A percentile compares a stretch with the other conserved stretches of the same genome.
Evolutionary conservation across 2,888 invertebrate genomes (phyloP).

Genomic region (Pristionchus exspectatus): DNA sequence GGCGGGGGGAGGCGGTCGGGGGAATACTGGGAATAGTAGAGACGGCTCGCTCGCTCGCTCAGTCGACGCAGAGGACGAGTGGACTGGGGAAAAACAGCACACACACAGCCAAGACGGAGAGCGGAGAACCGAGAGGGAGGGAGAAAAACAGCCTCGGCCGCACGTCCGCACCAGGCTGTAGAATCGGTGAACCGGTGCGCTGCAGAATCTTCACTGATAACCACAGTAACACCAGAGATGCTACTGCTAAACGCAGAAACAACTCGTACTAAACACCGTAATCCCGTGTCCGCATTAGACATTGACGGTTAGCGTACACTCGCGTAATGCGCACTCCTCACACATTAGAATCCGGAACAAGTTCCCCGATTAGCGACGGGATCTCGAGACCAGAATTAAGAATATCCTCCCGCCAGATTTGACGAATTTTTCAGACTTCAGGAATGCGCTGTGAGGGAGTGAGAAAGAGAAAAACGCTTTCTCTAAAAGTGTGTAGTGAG

Average conservation of each 20-base stretch:
- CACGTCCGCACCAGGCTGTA: not conserved
- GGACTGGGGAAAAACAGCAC: constrained; percentile 12
- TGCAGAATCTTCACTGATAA: not conserved
- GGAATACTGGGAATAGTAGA: constrained; percentile 28
- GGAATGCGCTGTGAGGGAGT: not conserved
- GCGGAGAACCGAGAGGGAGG: not conserved
- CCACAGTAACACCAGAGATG: not conserved
- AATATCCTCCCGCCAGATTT: not conserved
- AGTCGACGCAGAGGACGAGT: not conserved
- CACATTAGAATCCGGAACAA: not conserved
- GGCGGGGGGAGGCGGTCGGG: not conserved
- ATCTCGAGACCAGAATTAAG: not conserved
- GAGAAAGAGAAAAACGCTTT: not conserved
- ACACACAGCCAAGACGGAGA: not conserved
- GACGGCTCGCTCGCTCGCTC: not conserved
- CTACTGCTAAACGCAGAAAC: no score
- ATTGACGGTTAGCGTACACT: no score
- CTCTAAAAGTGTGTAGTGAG: not conserved
- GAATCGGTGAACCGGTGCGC: not conserved
- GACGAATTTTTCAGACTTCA: not conserved
- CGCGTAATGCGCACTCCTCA: not conserved
- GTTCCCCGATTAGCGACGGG: not conserved
- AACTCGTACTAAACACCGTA: not conserved
- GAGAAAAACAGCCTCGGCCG: not conserved
- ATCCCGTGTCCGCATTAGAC: not conserved